phyloP scores from a whole-genome alignment of 2,113 vertebrate genomes.

The Prolemur simus region DNA sequence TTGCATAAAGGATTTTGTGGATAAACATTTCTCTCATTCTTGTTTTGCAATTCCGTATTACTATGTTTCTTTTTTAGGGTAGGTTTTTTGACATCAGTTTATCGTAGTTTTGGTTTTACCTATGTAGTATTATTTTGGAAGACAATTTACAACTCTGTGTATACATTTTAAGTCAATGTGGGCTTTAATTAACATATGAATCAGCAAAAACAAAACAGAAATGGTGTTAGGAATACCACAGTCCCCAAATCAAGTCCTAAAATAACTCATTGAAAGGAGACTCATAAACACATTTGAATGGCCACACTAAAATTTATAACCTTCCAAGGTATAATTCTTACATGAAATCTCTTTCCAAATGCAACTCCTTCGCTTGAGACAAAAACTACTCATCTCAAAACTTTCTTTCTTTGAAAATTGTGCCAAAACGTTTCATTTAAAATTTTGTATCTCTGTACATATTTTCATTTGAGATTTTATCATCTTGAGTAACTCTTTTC shows the following conservation, averaged over 20 bases:
- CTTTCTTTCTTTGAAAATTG: background rate
- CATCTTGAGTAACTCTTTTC: background rate
- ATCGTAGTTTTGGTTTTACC: too few relatives aligned
- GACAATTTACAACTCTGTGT: too few relatives aligned
- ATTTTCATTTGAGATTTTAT: conserved; percentile 20
- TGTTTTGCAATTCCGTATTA: too few relatives aligned
- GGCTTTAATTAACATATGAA: too few relatives aligned
- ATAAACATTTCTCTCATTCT: too few relatives aligned
- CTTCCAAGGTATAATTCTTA: background rate
- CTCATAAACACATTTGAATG: background rate
- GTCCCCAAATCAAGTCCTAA: background rate
- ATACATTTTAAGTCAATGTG: too few relatives aligned
- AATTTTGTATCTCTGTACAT: conserved; percentile 6
- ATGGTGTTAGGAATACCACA: background rate
- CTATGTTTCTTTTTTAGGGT: too few relatives aligned
- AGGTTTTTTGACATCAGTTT: too few relatives aligned
- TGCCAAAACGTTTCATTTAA: conserved; percentile 18
- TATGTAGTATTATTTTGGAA: too few relatives aligned
- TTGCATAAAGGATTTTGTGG: too few relatives aligned
- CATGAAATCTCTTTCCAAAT: conserved; percentile 36
- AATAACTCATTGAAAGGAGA: conserved; percentile 1
- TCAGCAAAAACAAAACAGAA: background rate
- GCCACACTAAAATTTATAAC: background rate
- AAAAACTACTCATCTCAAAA: conserved; percentile 13
- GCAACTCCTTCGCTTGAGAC: background rate